phyloP scores from a whole-genome alignment of 2,113 vertebrate genomes.

The Pipa parva region DNA sequence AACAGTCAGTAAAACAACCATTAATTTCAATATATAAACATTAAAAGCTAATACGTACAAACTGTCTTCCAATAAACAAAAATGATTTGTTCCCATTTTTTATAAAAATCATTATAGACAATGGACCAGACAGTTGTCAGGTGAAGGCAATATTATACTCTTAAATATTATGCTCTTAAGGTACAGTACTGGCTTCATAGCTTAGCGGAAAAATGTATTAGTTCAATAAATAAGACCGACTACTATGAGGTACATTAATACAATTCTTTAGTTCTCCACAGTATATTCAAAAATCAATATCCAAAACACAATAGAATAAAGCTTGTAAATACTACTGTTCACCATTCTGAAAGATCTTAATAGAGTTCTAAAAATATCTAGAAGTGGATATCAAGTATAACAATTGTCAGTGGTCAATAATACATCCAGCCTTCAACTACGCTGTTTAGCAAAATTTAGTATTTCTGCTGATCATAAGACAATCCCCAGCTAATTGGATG shows the following conservation, averaged over 20 bases:
- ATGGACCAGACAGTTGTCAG: not conserved
- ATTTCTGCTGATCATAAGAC: too few species aligned
- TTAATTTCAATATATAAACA: not conserved
- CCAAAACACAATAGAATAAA: constrained; percentile 1
- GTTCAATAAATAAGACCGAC: not conserved
- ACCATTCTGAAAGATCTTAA: not conserved
- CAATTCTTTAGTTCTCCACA: not conserved
- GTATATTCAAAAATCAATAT: not conserved
- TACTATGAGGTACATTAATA: not conserved
- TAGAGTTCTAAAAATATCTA: not conserved
- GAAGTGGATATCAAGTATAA: too few species aligned
- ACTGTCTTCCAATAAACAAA: not conserved
- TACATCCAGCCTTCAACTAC: too few species aligned
- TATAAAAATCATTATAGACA: not conserved
- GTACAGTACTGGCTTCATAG: not conserved
- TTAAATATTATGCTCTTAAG: not conserved
- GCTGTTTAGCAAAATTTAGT: too few species aligned
- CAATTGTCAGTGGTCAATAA: too few species aligned
- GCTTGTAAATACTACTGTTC: not conserved
- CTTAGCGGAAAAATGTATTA: not conserved
- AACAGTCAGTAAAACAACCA: not conserved
- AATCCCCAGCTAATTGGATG: too few species aligned
- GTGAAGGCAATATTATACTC: not conserved
- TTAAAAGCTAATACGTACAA: not conserved
- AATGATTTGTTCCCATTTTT: not conserved